Conservation (phyloP, 2,113 vertebrate species). For the Erpornis zantholeuca region DNA sequence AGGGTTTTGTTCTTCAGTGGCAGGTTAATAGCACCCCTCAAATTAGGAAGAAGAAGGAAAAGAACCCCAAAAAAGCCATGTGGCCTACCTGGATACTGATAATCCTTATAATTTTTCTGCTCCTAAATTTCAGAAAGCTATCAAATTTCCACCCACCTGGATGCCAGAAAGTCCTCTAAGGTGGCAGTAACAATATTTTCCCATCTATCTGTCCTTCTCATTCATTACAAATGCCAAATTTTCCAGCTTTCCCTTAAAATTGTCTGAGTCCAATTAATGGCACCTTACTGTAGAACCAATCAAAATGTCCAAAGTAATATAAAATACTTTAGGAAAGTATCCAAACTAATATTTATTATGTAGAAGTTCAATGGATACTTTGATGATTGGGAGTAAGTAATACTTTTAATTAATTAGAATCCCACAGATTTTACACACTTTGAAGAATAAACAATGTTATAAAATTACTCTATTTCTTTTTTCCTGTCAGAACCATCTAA, state of each 20-base stretch:
- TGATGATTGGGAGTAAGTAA: background rate
- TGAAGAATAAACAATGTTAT: background rate
- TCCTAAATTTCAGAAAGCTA: background rate
- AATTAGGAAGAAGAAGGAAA: background rate
- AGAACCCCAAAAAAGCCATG: rapidly evolving
- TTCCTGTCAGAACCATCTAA: background rate
- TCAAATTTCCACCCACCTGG: background rate
- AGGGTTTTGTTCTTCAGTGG: background rate
- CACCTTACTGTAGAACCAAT: background rate
- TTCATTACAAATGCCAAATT: background rate
- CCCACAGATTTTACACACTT: background rate
- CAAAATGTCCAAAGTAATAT: background rate
- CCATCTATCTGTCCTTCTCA: background rate
- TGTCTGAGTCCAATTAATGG: background rate
- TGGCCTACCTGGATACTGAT: background rate
- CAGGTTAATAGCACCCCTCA: background rate
- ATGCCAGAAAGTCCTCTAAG: background rate
- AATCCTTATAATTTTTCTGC: background rate
- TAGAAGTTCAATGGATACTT: background rate
- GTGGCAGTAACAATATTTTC: background rate
- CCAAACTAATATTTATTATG: background rate
- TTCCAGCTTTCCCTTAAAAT: background rate
- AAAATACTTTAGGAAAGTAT: background rate
- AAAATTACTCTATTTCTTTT: background rate
- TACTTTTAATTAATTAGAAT: background rate